Conservation (phyloP, 2,888 invertebrate species). For the Heliconius ismenius region DNA sequence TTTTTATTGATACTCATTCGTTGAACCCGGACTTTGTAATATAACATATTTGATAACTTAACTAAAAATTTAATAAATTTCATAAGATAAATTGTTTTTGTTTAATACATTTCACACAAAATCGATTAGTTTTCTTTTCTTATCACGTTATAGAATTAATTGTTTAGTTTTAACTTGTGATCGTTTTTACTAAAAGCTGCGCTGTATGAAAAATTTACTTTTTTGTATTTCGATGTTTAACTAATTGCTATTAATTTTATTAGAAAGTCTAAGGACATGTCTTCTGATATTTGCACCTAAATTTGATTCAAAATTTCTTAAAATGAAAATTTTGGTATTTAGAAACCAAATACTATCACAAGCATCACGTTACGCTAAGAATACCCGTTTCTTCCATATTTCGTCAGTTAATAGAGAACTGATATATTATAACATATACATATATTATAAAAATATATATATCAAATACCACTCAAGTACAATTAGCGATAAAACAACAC, state of each 20-base stretch:
- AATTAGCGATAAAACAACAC: constrained; percentile 31
- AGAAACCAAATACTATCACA: too few relatives aligned
- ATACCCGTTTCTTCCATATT: too few relatives aligned
- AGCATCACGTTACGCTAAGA: too few relatives aligned
- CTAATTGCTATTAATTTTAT: background rate
- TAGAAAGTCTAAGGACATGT: background rate
- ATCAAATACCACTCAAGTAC: constrained; percentile 2
- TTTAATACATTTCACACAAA: background rate
- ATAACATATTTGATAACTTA: constrained; percentile 9
- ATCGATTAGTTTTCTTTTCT: background rate
- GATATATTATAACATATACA: too few relatives aligned
- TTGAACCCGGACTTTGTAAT: constrained; percentile 19
- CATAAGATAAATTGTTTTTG: constrained; percentile 12
- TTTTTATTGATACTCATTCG: background rate
- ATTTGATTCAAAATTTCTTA: background rate
- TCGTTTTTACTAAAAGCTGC: background rate
- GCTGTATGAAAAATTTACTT: background rate
- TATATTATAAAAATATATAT: background rate
- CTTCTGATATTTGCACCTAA: background rate
- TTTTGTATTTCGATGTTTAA: background rate
- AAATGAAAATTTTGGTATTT: too few relatives aligned
- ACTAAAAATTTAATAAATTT: background rate
- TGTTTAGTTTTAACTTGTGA: background rate
- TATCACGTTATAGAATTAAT: background rate
- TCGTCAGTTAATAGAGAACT: too few relatives aligned